Percentiles rank a stretch among this genome's conserved stretches.
These are phyloP conservation scores for Galerucella nymphaeae DNA, from an alignment of 2,888 invertebrate genomes.

Conservation along the genomic window DNA sequence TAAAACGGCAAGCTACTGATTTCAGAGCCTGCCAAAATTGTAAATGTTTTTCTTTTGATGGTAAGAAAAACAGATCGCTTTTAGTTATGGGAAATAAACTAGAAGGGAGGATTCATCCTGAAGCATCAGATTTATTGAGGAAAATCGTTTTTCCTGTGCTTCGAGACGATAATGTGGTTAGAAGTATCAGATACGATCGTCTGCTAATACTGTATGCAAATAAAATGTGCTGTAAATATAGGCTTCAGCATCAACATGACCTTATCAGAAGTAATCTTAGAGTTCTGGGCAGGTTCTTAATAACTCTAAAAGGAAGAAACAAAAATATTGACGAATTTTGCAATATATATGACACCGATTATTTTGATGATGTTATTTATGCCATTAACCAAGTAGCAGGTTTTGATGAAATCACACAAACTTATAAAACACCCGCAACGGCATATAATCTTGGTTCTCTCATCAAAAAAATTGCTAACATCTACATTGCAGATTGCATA, in stretches of 20 bases:
- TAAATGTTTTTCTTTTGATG: too few relatives aligned
- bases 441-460: constrained; percentile 34
- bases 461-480: constrained; percentile 29
- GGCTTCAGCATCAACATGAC: constrained; percentile 25
- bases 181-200: constrained; percentile 29
- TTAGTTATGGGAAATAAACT: not conserved
- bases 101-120: constrained; percentile 24
- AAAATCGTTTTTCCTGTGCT: constrained; percentile 26
- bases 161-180: constrained; percentile 24
- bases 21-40: too few relatives aligned
- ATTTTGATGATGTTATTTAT: constrained; percentile 23
- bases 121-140: constrained; percentile 19
- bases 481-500: constrained; percentile 29
- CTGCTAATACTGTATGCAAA: constrained; percentile 33
- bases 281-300: constrained; percentile 29
- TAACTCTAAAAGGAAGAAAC: constrained; percentile 22
- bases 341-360: constrained; percentile 17
- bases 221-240: constrained; percentile 29
- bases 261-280: constrained; percentile 30
- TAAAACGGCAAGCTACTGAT: too few relatives aligned
- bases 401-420: constrained; percentile 19
- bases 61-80: too few relatives aligned
- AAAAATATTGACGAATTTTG: constrained; percentile 27
- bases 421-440: constrained; percentile 30
- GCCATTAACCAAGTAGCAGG: constrained; percentile 29